Evolutionary conservation across 23 tunicate species (phyloP).

Genomic region (Trididemnum clinides): DNA sequence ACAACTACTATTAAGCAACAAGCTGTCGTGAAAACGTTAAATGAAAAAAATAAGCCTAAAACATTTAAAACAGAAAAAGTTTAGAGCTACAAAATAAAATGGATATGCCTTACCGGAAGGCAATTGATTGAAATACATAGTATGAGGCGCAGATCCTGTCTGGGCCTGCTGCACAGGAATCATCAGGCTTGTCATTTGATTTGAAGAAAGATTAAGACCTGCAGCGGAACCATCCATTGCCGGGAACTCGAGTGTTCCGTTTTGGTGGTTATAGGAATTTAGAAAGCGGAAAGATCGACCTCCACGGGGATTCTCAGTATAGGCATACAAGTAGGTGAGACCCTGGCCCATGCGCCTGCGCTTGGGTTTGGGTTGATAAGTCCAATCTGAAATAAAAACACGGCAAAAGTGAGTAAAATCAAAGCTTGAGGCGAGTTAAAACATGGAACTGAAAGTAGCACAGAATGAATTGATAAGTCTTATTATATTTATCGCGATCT

Average conservation of each 20-base stretch:
- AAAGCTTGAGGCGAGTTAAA: no score
- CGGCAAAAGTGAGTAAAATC: not conserved
- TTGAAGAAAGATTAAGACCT: not conserved
- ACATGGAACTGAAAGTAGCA: no score
- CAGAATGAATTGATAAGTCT: no score
- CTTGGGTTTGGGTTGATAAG: conserved; percentile 79
- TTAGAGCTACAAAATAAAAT: no score
- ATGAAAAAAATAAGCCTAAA: no score
- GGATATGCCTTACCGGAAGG: no score
- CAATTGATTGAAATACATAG: conserved; percentile 46
- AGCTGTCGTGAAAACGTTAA: no score
- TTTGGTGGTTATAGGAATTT: conserved; percentile 49
- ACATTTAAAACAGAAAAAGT: no score
- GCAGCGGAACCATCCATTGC: conserved; percentile 9
- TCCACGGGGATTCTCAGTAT: conserved; percentile 78
- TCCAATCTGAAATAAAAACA: conserved; percentile 68
- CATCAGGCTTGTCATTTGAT: conserved; percentile 13
- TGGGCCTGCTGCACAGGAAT: conserved; percentile 47
- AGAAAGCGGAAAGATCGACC: conserved; percentile 63
- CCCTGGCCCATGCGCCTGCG: conserved; percentile 63
- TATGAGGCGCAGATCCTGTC: conserved; percentile 13
- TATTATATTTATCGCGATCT: no score
- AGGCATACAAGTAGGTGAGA: conserved; percentile 65
- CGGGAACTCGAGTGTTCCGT: conserved; percentile 43
- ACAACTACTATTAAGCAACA: no score